A percentile compares a stretch with the other conserved stretches of the same genome.
Conservation (phyloP, 2,113 vertebrate genomes). For the Seriola dumerili region DNA sequence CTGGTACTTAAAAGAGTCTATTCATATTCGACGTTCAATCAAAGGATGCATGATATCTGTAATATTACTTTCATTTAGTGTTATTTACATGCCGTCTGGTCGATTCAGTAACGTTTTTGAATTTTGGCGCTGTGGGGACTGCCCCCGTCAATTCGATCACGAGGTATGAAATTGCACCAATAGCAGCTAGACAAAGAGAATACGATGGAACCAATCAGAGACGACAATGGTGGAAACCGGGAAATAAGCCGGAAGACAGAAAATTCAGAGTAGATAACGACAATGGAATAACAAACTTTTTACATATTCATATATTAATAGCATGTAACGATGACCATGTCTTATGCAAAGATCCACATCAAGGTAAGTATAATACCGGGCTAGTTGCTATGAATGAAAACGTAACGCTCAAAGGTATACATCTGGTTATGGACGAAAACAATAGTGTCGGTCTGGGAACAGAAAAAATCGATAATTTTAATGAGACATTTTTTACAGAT, state of each 20-base stretch:
- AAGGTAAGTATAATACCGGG: constrained; percentile 22
- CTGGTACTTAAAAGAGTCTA: background rate
- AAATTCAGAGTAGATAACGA: background rate
- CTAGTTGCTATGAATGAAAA: background rate
- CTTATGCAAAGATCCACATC: background rate
- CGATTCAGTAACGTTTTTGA: constrained; percentile 85
- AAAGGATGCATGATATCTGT: background rate
- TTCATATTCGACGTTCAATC: background rate
- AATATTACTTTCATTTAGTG: constrained; percentile 11
- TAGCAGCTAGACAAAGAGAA: background rate
- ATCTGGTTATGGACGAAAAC: background rate
- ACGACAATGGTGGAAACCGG: constrained; percentile 11
- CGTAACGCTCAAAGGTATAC: constrained; percentile 4
- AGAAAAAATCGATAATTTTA: background rate
- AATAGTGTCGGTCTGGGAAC: background rate
- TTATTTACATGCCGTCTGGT: constrained; percentile 35
- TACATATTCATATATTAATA: too few relatives aligned
- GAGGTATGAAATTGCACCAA: constrained; percentile 66
- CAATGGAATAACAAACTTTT: background rate
- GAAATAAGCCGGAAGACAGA: constrained; percentile 43
- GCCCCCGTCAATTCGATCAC: constrained; percentile 61
- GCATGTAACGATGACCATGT: background rate
- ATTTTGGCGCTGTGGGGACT: constrained; percentile 92
- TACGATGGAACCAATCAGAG: constrained; percentile 16
- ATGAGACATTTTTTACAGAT: too few relatives aligned